Base-by-base conservation (phyloP, 2,888 invertebrate genomes). In the Gari tellinella region DNA sequence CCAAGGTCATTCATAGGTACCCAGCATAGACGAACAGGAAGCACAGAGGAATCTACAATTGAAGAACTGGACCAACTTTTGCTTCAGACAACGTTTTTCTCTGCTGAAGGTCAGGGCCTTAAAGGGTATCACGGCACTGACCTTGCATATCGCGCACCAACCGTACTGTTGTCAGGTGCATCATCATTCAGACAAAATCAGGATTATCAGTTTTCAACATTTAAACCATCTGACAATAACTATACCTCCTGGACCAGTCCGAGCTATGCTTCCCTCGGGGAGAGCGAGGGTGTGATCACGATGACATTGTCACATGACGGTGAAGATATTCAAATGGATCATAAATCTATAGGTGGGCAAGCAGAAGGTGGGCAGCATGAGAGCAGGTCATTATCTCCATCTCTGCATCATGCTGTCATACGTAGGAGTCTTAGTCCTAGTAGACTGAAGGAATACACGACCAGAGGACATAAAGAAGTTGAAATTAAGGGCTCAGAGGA, bases 151-250 rank as follows among this genome's bases (percentile, higher is more conserved):
- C 85, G 84, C 25, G 86, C 86, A 40, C 83, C 84, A 8, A 76
- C 83, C 38, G 69, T 87, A 17, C 40, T 81, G 41, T 61, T 72
- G 4, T 40, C 60, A 2, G 64, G 66, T 37, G 55, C 57, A 21
- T 61, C 65, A 53, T 73, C 68, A 72, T 31, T 73, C 56, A 73
- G 52, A 10, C 72, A 72, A 26, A 49, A 72, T 51, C 56, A 67
- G 43, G 67, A 68, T 15, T 48, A 79, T n/a, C 73, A 80, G 14
- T 85, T 85, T 65, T 77, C 83, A 0, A 85, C 85, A 21, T 85
- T 85, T 52, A 85, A 83, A 69, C 83, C 85, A 40, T 55, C 65
- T 7, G 80, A 79, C 10, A 78, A 74, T 53, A 76, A 77, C 7
- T 53, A 48, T 15, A 56, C 62, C 4, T 60, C 72, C 15, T 49